These are phyloP conservation scores for Drepana falcataria DNA, from an alignment of 2,888 invertebrate species.

Conservation along the genomic window DNA sequence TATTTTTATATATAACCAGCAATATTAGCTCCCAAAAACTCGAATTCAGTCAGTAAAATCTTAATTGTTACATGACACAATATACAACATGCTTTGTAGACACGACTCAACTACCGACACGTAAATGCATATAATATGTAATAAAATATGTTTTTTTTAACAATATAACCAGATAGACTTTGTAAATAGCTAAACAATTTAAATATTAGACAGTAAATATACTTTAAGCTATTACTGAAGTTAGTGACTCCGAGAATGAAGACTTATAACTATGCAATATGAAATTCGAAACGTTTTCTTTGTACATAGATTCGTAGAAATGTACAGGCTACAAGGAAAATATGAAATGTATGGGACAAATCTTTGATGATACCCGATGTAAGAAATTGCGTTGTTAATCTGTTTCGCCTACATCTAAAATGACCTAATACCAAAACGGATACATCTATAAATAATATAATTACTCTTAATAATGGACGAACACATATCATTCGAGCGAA, in stretches of 20 bases:
- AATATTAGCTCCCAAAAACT: slow-evolving; percentile 43
- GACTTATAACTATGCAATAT: slow-evolving; percentile 21
- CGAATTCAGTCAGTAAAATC: slow-evolving; percentile 64
- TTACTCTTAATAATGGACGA: slow-evolving; percentile 72
- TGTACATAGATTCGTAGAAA: slow-evolving; percentile 31
- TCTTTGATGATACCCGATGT: slow-evolving; percentile 13
- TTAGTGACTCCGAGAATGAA: slow-evolving; percentile 40
- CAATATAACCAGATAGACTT: slow-evolving; percentile 71
- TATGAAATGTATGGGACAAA: not conserved
- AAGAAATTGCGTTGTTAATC: slow-evolving; percentile 26
- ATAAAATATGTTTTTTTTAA: slow-evolving; percentile 66
- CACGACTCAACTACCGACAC: slow-evolving; percentile 46
- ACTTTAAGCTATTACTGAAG: slow-evolving; percentile 38
- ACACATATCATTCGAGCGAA: slow-evolving; percentile 76
- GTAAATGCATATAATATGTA: slow-evolving; percentile 46
- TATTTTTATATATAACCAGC: slow-evolving; percentile 22
- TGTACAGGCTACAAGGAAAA: slow-evolving; percentile 9
- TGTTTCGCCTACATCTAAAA: slow-evolving; percentile 38
- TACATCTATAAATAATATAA: slow-evolving; percentile 64
- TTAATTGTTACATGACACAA: slow-evolving; percentile 40
- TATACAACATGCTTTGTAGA: slow-evolving; percentile 51
- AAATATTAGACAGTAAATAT: slow-evolving; percentile 44
- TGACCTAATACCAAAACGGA: slow-evolving; percentile 59
- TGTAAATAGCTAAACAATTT: slow-evolving; percentile 63
- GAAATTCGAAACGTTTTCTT: slow-evolving; percentile 27